phyloP scores from a whole-genome alignment of 2,797 vertebrate species.

The Melanotaenia pygmaea region DNA sequence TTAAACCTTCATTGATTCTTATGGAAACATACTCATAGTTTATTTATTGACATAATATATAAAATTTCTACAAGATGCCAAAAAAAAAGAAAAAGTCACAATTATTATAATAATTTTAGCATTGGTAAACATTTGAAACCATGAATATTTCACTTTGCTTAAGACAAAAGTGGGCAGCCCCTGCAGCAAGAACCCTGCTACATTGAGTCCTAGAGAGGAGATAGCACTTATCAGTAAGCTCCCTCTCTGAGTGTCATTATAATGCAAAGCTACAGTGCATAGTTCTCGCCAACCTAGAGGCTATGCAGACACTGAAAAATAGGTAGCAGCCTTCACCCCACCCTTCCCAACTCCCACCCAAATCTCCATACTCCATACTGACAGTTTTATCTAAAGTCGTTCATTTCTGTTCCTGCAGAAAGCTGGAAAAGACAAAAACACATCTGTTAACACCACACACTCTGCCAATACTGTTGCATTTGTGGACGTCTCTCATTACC shows the following conservation, averaged over 20 bases:
- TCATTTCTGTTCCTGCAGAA: conserved; percentile 33
- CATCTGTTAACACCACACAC: not conserved
- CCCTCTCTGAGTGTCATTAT: conserved; percentile 60
- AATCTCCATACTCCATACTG: conserved; percentile 5
- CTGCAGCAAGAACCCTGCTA: conserved; percentile 15
- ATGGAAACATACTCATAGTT: not conserved
- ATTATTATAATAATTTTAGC: conserved; percentile 3
- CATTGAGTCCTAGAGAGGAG: conserved; percentile 37
- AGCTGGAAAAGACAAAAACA: conserved; percentile 40
- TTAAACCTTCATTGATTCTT: not conserved
- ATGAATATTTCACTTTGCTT: not conserved
- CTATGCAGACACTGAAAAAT: conserved; percentile 63
- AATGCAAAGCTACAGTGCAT: conserved; percentile 42
- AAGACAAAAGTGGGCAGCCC: not conserved
- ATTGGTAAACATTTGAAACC: conserved; percentile 1
- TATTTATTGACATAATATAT: not conserved
- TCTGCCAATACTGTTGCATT: not conserved
- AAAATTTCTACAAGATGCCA: not conserved
- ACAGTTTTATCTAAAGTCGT: conserved; percentile 32
- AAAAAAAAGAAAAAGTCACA: not conserved
- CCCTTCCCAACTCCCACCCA: not conserved
- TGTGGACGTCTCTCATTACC: not conserved
- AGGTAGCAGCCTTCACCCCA: conserved; percentile 33
- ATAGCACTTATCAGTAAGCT: conserved; percentile 62
- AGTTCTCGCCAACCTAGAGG: conserved; percentile 47